phyloP scores from a whole-genome alignment of 2,113 vertebrate species.

The Tetrao urogallus region DNA sequence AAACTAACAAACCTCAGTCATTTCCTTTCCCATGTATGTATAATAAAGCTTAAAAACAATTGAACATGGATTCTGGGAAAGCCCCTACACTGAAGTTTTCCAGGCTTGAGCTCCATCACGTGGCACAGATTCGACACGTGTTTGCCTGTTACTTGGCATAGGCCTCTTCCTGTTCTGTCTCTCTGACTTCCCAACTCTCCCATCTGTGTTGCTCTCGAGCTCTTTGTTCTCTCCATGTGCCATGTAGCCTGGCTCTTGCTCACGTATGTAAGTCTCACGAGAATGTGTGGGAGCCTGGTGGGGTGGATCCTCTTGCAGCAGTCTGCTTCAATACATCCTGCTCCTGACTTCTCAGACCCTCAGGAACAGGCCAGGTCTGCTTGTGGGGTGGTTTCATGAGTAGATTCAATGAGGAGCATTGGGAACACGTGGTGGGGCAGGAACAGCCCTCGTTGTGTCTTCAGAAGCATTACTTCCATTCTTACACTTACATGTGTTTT shows the following conservation, averaged over 20 bases:
- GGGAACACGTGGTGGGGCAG: background rate
- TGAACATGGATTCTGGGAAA: background rate
- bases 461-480: background rate
- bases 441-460: background rate
- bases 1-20: background rate
- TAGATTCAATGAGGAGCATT: background rate
- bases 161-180: constrained; percentile 36
- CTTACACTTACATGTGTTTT: background rate
- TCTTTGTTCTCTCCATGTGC: background rate
- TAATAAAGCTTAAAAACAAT: background rate
- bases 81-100: background rate
- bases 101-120: background rate
- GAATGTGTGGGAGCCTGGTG: background rate
- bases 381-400: background rate
- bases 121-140: background rate
- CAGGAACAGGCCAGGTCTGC: background rate
- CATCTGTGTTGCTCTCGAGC: background rate
- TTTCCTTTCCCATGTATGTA: background rate
- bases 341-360: background rate
- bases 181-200: background rate
- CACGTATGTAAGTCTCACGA: background rate
- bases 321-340: background rate
- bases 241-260: background rate
- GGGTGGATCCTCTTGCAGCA: background rate
- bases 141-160: background rate